Evolutionary conservation across 2,797 vertebrate genomes (phyloP).

Genomic region (Chrosomus eos): DNA sequence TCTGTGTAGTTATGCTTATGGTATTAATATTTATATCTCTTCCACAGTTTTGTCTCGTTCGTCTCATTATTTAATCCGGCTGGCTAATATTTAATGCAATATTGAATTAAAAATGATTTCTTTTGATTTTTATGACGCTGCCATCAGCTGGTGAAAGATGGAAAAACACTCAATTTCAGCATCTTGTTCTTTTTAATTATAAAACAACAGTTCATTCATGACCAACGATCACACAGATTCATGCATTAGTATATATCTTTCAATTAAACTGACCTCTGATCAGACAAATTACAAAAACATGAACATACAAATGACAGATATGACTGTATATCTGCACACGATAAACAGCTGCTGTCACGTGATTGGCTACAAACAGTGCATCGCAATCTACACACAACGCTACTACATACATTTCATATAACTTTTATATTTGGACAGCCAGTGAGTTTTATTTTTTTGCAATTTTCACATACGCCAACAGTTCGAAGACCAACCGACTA

Average conservation of each 20-base stretch:
- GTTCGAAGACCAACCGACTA: slow-evolving; percentile 19
- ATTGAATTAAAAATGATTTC: background rate
- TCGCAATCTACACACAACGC: slow-evolving; percentile 50
- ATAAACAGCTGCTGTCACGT: slow-evolving; percentile 51
- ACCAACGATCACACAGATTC: slow-evolving; percentile 55
- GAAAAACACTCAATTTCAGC: background rate
- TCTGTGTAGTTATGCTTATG: too few species aligned
- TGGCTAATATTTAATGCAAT: background rate
- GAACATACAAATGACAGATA: slow-evolving; percentile 54
- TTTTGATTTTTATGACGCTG: background rate
- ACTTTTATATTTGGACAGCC: slow-evolving; percentile 28
- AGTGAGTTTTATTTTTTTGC: slow-evolving; percentile 54
- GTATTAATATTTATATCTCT: too few species aligned
- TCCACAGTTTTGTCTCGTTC: too few species aligned
- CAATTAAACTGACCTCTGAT: slow-evolving; percentile 43
- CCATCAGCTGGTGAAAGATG: slow-evolving; percentile 21
- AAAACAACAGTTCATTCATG: slow-evolving; percentile 48
- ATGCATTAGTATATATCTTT: slow-evolving; percentile 59
- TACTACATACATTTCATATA: slow-evolving; percentile 29
- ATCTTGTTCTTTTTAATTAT: slow-evolving; percentile 33
- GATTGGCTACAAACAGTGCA: slow-evolving; percentile 56
- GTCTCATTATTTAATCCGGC: background rate
- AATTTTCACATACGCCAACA: slow-evolving; percentile 27
- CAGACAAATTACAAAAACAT: slow-evolving; percentile 58
- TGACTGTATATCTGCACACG: slow-evolving; percentile 40